Evolutionary conservation across 2,797 vertebrate species (phyloP), one percentile per base, ranked within the genome.

Genomic region (Micrastur ruficollis): DNA sequence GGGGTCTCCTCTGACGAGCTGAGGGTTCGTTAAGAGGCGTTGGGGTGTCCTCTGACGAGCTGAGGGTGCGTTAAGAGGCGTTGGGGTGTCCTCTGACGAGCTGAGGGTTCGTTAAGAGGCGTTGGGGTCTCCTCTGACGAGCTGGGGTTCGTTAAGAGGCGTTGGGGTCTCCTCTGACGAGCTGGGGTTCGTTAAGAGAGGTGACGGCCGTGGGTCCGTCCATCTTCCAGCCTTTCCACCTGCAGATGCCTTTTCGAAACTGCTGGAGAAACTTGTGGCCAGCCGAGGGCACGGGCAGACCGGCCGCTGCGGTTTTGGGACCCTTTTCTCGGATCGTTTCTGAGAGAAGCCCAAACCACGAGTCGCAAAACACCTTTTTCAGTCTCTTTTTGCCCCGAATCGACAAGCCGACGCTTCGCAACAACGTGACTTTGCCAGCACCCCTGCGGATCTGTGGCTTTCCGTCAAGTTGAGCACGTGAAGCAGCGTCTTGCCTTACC

Each of bases 341-440:
- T 10, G 26, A 44, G 52, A 56, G 42, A 47, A 56, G 17, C 42
- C 2, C 63, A 32, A 80, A 67, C n/a, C 1, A 3, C 12, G 42
- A 47, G 52, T 47, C n/a, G 3, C 63, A 10, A 56, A 80, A 21
- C 62, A 10, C n/a, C 40, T 56, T 67, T 56, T 56, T 25, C 15
- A 19, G 34, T 25, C 40, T 55, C 25, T 53, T 34, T 32, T 67
- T 8, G 13, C 52, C n/a, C 42, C 8, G 4, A 56, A 56, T 66
- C 8, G 7, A 23, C 11, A 10, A 63, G 22, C 36, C 6, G 3
- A 31, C 1, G 3, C 50, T 80, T 67, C 8, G 6, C 27, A 8
- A 47, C 17, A 3, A 3, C 20, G 0, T 5, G 42, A 9, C n/a
- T 56, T 67, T 2, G 16, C 40, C 4, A 3, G 12, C 17, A 20